Base-by-base conservation (phyloP, 2,113 vertebrate genomes). In the Lamprotornis superbus region DNA sequence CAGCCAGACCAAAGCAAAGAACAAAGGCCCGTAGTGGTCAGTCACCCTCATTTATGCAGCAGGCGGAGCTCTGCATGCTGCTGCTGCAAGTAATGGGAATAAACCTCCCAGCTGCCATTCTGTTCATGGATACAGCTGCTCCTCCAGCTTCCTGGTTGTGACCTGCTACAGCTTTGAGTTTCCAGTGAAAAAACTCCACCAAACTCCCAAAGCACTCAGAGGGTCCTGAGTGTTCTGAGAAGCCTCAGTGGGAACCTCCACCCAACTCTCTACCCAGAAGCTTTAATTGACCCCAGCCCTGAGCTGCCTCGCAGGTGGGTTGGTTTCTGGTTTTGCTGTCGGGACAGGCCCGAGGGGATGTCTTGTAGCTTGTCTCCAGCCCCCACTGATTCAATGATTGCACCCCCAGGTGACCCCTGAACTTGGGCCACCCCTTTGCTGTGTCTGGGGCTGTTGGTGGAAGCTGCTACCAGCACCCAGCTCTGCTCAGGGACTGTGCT, bases 271-370 rank as follows among this genome's bases (percentile, higher is more conserved):
- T 77, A n/a, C 21, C 20, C 83, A 60, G 57, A 44, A 85, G 44
- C 16, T 68, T 30, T 76, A 5, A 20, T 39, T 65, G 28, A 80
- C 50, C 35, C 60, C 57, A 92, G 63, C 17, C 31, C 52, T 64
- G 35, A 13, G 21, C 9, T 40, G 1, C 4, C 3, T 47, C 5
- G 0, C 0, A 11, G 39, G 3, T 27, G 18, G 8, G 0, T 27
- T 60, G 27, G 8, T 30, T 0, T 69, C 4, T 33, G 16, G 1
- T 40, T 92, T 42, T 83, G 9, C 1, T 59, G 21, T 2, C 1
- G 20, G 2, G 6, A 1, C 42, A 56, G 15, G 2, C 0, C 0
- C 2, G 28, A 11, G 10, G 9, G 12, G 18, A 5, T 4, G 6
- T 30, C 13, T n/a, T 37, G 33, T 37, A 11, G 42, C 4, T 69